phyloP scores from a whole-genome alignment of 1,140 invertebrate species.

The Cardiocondyla obscurior region DNA sequence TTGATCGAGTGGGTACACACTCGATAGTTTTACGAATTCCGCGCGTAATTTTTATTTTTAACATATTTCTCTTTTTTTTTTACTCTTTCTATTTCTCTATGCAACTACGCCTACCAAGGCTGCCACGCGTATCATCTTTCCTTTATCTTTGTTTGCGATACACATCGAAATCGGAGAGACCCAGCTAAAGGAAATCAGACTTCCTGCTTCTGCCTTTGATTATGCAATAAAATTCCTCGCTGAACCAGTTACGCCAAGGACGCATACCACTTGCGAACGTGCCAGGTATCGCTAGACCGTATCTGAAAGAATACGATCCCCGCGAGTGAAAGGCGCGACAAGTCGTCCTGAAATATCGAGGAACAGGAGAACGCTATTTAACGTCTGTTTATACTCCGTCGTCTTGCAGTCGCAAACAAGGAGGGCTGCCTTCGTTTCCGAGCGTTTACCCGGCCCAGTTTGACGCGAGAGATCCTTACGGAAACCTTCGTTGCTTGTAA shows the following conservation, averaged over 20 bases:
- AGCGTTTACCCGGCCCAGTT: neutral
- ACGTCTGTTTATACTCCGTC: neutral
- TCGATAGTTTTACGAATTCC: neutral
- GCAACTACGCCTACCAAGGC: neutral
- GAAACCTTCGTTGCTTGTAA: neutral
- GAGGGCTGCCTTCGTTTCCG: neutral
- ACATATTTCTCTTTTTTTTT: neutral
- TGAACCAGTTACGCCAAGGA: slow-evolving; percentile 68
- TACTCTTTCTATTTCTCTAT: neutral
- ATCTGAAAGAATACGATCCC: neutral
- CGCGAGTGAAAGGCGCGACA: neutral
- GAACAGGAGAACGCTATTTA: neutral
- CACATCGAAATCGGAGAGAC: neutral
- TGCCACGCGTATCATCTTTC: neutral
- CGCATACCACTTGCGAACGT: slow-evolving; percentile 36
- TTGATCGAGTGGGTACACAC: slow-evolving; percentile 4
- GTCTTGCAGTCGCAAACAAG: neutral
- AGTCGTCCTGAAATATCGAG: neutral
- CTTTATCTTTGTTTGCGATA: neutral
- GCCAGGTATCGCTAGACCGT: neutral
- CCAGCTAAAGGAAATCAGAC: slow-evolving; percentile 19
- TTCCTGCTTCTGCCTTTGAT: slow-evolving; percentile 46
- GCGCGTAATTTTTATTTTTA: slow-evolving; percentile 8
- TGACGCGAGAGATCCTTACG: neutral
- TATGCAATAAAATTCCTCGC: slow-evolving; percentile 67